Conservation (phyloP, 2,797 vertebrate genomes). For the Cyprinella venusta region DNA sequence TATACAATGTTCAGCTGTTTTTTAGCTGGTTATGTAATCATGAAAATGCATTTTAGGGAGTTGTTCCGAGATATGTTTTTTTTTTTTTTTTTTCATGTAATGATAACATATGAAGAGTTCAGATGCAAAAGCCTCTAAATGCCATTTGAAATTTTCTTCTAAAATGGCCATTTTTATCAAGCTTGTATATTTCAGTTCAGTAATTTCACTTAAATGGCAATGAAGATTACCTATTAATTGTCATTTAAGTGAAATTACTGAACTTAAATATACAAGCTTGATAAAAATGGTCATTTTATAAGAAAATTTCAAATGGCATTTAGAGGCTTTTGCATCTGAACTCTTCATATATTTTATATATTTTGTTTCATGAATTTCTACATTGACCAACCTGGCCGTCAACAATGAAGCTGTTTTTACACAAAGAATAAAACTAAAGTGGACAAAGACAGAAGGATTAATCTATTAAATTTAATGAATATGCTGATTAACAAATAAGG, state of each 20-base stretch:
- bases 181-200: too few relatives aligned
- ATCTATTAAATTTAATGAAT: not conserved
- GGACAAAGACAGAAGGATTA: not conserved
- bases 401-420: conserved; percentile 5
- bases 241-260: too few relatives aligned
- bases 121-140: too few relatives aligned
- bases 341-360: not conserved
- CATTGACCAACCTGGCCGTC: not conserved
- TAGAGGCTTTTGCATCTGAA: too few relatives aligned
- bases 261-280: too few relatives aligned
- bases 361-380: not conserved
- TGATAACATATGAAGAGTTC: too few relatives aligned
- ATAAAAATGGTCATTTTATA: too few relatives aligned
- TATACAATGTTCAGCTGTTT: not conserved
- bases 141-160: too few relatives aligned
- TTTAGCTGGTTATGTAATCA: not conserved
- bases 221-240: too few relatives aligned
- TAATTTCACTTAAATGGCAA: too few relatives aligned
- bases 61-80: not conserved
- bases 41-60: not conserved
- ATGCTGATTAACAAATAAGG: not conserved
- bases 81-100: not conserved
- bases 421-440: not conserved
- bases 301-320: too few relatives aligned
- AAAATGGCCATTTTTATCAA: too few relatives aligned